phyloP scores from a whole-genome alignment of 2,797 vertebrate species.

The Knipowitschia caucasica region DNA sequence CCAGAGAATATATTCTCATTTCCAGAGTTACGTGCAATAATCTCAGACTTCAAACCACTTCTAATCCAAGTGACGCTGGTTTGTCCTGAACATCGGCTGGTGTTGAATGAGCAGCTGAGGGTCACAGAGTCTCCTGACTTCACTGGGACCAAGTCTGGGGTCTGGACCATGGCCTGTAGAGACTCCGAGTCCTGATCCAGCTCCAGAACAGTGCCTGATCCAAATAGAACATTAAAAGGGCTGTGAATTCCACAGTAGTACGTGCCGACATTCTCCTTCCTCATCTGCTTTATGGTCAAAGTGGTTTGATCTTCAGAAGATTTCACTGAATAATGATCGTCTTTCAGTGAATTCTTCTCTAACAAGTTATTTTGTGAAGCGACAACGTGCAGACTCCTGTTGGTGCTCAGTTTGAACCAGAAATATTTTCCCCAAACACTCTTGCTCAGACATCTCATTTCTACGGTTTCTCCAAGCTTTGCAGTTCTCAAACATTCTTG shows the following conservation, averaged over 20 bases:
- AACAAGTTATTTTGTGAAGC: too few relatives aligned
- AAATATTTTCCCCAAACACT: neutral
- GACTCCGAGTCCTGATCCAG: neutral
- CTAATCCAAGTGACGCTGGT: slow-evolving; percentile 12
- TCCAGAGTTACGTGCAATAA: neutral
- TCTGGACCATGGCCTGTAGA: neutral
- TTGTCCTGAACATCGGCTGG: neutral
- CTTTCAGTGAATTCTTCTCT: too few relatives aligned
- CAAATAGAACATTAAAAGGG: neutral
- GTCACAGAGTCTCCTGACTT: slow-evolving; percentile 3
- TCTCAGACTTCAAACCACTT: slow-evolving; percentile 24
- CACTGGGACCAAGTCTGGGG: neutral
- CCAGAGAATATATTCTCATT: neutral
- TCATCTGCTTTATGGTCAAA: neutral
- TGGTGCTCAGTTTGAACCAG: slow-evolving; percentile 1
- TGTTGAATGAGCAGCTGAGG: neutral
- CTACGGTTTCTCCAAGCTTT: neutral
- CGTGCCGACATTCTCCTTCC: neutral
- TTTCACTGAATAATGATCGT: neutral
- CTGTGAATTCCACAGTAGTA: slow-evolving; percentile 1
- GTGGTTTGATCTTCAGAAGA: neutral
- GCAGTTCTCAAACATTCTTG: neutral
- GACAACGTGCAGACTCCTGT: slow-evolving; percentile 6
- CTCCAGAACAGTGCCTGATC: slow-evolving; percentile 3
- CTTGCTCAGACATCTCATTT: neutral